Evolutionary conservation across 2,113 vertebrate genomes (phyloP), one percentile per base, ranked within the genome.

Genomic region (Lampris incognitus): DNA sequence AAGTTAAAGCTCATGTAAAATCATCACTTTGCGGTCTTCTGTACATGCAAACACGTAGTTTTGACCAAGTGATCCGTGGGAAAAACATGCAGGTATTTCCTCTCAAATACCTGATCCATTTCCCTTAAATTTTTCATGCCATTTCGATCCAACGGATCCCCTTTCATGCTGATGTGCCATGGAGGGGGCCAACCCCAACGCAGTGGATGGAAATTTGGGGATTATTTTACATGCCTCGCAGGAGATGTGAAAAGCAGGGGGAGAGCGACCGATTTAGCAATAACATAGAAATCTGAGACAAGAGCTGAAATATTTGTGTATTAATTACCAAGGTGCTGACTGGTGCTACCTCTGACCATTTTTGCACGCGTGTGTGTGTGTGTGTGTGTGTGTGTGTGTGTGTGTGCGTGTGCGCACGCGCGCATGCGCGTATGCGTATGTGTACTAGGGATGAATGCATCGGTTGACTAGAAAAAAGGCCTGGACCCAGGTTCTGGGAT

Each of bases 261-360:
- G 85, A 80, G 82, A 57, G 91, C 66, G 93, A 93, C 88, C 92
- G 83, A 92, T 95, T 94, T 93, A 95, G 92, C 90, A 94, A 94
- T 92, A 94, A 90, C 79, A 87, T 76, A 87, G 92, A 96, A 94
- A 93, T 92, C 77, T 87, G 93, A 94, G 93, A 93, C 87, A 85
- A 91, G 90, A 81, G 86, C 83, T 93, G 88, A 95, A 93, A 93
- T 95, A 91, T 95, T 95, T 95, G 76, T 88, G 92, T 93, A 94
- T 95, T 94, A 92, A 94, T 95, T 92, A 89, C 91, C 87, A 81
- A 41, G 58, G 49, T 77, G 78, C 82, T 84, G 74, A 90, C 89
- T 88, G 83, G 83, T 65, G 77, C 93, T 93, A 86, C 84, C 58
- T 79, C 78, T 74, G 65, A 55, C 79, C 79, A 54, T 72, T 84